Evolutionary conservation across 2,113 vertebrate genomes (phyloP), one percentile per base, ranked within the genome.

Genomic region (Plecturocebus donacophilus): DNA sequence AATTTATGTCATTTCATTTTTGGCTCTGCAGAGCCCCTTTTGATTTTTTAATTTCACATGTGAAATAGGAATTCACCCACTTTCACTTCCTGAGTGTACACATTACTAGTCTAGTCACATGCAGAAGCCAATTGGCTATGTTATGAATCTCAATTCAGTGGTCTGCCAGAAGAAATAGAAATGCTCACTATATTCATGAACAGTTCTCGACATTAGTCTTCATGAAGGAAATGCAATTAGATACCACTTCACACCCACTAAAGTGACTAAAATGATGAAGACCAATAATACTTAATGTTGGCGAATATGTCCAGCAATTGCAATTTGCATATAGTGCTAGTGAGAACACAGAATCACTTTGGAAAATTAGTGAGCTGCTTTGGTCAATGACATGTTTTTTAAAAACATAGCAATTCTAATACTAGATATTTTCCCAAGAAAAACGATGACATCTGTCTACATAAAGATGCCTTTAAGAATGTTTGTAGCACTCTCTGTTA

Each of bases 251-350:
- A 68, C 6, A n/a, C 20, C 5, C 32, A 16, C 47, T 30, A 47
- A 73, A 61, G 40, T 3, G 23, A 32, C 68, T 84, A 16, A 70
- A 58, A 35, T 64, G 38, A 13, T n/a, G 40, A 70, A 76, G 19
- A 35, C 4, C 10, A 25, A 58, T 13, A 20, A 17, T 42, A 66
- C 35, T 64, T 30, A 52, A 54, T 20, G 0, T 19, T 75, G 71
- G 1, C 42, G 2, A 17, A 54, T 32, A 79, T 23, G 19, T 6
- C 32, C 54, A 32, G 23, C 0, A 30, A 20, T 6, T 19, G 0
- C 19, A 49, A 8, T 20, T 75, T 2, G 14, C 23, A 2, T 16
- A 27, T 2, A 27, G 2, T 16, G 54, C 47, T 27, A 17, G 17
- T 17, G 12, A 16, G 30, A 49, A 27, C 3, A 27, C 2, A 38